Evolutionary conservation across 2,888 invertebrate species (phyloP), one percentile per base, ranked within the genome.

Genomic region (Heliconius cydno): DNA sequence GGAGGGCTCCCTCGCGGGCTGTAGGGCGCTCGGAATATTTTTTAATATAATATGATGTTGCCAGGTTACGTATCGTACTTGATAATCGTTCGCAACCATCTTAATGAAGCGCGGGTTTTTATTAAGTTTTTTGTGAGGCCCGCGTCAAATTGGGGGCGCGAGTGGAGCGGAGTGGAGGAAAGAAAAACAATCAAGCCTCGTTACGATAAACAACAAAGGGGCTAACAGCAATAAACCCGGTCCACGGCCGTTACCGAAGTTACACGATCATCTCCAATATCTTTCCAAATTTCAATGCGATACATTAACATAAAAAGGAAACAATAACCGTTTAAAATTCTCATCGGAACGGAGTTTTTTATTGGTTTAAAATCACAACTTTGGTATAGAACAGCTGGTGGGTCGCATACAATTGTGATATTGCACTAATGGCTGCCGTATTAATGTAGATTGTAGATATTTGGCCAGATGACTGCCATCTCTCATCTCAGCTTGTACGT

Each of bases 251-350:
- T 88, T 88, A 87, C 88, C 80, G 84, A 87, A 88, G 91, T 92
- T 90, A 91, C 92, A 91, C 92, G 92, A 88, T 88, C 89, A 86
- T 86, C 86, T 86, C 85, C 86, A 86, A 88, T 88, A 87, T 88
- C 90, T 87, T 89, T 91, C 87, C 90, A 90, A 90, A 92, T 91
- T 92, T 92, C 91, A 92, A 93, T 92, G 91, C 91, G 88, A 90
- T 89, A 87, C 92, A 94, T 94, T 94, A 94, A 90, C 93, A 94
- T 94, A 94, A 95, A 94, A 93, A 92, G 91, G 91, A 92, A 93
- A 95, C 93, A 94, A 93, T 94, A 94, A 94, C 93, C 92, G 90
- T 94, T 94, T 92, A 92, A 94, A 94, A 93, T 92, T 92, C 90
- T 91, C 90, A 92, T 90, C 89, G 90, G 89, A 88, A 88, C 90